Percentiles rank a stretch among this genome's conserved stretches.
Evolutionary conservation across 2,888 invertebrate species (phyloP).

Genomic region (Drosophila lutescens): DNA sequence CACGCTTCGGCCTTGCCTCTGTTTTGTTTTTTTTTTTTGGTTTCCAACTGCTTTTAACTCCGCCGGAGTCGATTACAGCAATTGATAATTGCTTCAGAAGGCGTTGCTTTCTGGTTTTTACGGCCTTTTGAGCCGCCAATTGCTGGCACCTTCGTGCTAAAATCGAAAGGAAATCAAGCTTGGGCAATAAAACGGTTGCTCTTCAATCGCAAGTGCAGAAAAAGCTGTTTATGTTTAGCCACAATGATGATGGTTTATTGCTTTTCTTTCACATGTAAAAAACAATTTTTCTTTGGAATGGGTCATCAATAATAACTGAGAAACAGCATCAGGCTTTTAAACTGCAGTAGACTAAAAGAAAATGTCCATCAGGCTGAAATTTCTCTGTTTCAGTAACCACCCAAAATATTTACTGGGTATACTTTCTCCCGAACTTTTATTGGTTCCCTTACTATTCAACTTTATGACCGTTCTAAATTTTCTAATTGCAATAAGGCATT

Average conservation of each 20-base stretch:
- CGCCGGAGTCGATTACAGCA: slow-evolving; percentile 31
- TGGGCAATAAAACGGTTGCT: slow-evolving; percentile 10
- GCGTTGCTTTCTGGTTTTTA: slow-evolving; percentile 16
- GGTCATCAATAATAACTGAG: not conserved
- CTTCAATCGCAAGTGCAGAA: slow-evolving; percentile 7
- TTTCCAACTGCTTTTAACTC: slow-evolving; percentile 37
- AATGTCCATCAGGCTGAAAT: no score
- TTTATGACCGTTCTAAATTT: not conserved
- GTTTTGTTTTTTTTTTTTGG: slow-evolving; percentile 15
- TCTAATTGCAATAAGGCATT: slow-evolving; percentile 11
- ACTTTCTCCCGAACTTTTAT: slow-evolving; percentile 7
- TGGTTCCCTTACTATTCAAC: not conserved
- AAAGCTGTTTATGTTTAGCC: slow-evolving; percentile 8
- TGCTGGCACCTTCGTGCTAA: slow-evolving; percentile 19
- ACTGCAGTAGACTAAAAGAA: not conserved
- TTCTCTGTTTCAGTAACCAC: not conserved
- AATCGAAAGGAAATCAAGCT: slow-evolving; percentile 24
- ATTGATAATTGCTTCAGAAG: slow-evolving; percentile 43
- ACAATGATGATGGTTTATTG: not conserved
- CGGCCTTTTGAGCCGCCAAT: slow-evolving; percentile 15
- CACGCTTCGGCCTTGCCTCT: slow-evolving; percentile 58
- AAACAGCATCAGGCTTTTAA: not conserved
- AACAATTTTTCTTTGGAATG: no score
- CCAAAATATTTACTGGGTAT: not conserved
- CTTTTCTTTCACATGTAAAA: no score